phyloP scores from a whole-genome alignment of 2,113 vertebrate genomes.

The Chaenocephalus aceratus region DNA sequence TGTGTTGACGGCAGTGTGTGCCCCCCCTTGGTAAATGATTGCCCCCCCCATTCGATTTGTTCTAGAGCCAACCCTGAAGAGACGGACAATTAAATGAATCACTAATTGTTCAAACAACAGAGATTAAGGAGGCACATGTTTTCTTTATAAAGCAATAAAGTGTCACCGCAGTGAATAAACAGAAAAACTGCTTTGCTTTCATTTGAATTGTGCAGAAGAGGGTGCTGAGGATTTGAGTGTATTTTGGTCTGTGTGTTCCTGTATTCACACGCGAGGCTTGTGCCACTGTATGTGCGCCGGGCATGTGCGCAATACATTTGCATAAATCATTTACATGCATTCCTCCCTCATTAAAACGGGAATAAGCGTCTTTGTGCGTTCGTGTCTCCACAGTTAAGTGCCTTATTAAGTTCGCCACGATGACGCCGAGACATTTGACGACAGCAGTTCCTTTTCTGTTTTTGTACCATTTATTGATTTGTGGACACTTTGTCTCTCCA shows the following conservation, averaged over 20 bases:
- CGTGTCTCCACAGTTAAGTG: background rate
- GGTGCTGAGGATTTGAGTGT: constrained; percentile 19
- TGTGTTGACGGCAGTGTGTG: too few relatives aligned
- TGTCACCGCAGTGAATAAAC: background rate
- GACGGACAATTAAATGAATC: background rate
- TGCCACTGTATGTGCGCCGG: background rate
- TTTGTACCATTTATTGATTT: background rate
- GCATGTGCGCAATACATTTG: constrained; percentile 23
- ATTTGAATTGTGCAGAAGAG: constrained; percentile 13
- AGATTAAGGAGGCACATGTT: background rate
- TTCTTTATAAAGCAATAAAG: background rate
- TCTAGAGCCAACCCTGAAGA: background rate
- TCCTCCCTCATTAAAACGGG: background rate
- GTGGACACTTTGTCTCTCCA: background rate
- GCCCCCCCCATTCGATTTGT: too few relatives aligned
- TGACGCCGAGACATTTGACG: background rate
- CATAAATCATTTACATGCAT: constrained; percentile 44
- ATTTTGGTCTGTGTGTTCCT: constrained; percentile 1
- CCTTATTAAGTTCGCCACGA: constrained; percentile 3
- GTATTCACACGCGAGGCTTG: background rate
- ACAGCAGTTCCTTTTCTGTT: background rate
- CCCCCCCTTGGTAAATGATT: too few relatives aligned
- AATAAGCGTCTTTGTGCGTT: constrained; percentile 2
- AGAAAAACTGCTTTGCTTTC: constrained; percentile 15
- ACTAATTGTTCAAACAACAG: background rate